phyloP scores from a whole-genome alignment of 2,797 vertebrate genomes.

The Valencia hispanica region DNA sequence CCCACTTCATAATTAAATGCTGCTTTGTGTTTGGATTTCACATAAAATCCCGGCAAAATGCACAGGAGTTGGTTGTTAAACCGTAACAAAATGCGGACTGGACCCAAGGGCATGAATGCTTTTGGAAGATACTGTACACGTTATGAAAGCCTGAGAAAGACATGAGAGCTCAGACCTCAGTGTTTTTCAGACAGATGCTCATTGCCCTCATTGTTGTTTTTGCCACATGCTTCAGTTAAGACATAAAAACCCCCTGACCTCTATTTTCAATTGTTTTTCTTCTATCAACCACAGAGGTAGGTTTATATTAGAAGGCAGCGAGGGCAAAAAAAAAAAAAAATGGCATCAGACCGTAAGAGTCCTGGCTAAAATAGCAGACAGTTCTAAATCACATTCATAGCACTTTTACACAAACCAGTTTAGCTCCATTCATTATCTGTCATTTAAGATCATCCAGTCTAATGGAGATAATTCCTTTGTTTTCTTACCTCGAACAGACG shows the following conservation, averaged over 20 bases:
- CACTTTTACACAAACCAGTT: neutral
- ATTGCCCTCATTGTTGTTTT: constrained; percentile 39
- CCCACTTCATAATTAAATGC: neutral
- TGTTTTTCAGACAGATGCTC: neutral
- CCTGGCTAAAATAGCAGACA: neutral
- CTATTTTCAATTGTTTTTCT: constrained; percentile 29
- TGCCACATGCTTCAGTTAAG: constrained; percentile 28
- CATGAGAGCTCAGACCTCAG: neutral
- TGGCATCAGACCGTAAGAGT: neutral
- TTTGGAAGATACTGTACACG: neutral
- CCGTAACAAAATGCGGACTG: neutral
- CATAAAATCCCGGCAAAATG: neutral
- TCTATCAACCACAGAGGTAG: constrained; percentile 1
- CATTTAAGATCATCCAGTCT: neutral
- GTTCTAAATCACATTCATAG: constrained; percentile 5
- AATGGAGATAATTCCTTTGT: neutral
- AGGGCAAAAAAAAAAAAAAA: constrained; percentile 11
- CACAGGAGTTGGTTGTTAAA: neutral
- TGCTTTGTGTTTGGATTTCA: neutral
- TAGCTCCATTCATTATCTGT: neutral
- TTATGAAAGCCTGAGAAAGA: neutral
- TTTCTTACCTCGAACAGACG: constrained; percentile 81
- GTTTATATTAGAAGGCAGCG: constrained; percentile 14
- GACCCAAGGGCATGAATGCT: neutral
- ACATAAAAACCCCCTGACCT: constrained; percentile 32